phyloP scores from a whole-genome alignment of 1,140 invertebrate genomes.

The Tetranychus urticae region DNA sequence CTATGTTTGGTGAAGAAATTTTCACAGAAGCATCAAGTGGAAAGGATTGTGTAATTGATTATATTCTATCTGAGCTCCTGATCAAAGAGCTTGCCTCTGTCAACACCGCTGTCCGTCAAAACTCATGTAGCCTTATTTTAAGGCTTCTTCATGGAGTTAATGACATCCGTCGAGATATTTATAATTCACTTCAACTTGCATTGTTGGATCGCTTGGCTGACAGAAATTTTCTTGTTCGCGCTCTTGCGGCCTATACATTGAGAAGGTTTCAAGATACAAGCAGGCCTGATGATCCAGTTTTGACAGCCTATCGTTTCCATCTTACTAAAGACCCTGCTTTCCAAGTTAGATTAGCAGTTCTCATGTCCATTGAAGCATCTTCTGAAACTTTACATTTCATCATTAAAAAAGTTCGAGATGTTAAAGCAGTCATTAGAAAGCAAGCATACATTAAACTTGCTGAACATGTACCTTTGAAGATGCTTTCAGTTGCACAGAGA shows the following conservation, averaged over 20 bases:
- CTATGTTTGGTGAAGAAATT: neutral
- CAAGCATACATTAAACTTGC: neutral
- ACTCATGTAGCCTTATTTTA: neutral
- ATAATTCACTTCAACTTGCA: neutral
- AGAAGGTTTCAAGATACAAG: neutral
- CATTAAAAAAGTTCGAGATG: slow-evolving; percentile 1
- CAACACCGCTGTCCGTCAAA: neutral
- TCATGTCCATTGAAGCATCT: neutral
- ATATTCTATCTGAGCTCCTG: neutral
- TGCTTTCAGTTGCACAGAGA: neutral
- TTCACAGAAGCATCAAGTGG: neutral
- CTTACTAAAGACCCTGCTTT: neutral
- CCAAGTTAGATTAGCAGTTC: neutral
- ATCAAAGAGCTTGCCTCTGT: neutral
- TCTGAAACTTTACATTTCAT: neutral
- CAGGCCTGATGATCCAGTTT: neutral
- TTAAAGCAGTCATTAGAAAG: slow-evolving; percentile 3
- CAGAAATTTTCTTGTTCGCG: neutral
- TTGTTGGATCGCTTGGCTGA: neutral
- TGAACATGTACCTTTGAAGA: neutral
- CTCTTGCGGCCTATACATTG: neutral
- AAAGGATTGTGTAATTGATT: neutral
- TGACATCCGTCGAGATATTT: neutral
- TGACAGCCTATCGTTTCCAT: neutral
- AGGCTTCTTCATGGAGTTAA: neutral